Percentiles rank a stretch among this genome's conserved stretches.
Conservation (phyloP, 2,113 vertebrate species). For the Peromyscus leucopus region DNA sequence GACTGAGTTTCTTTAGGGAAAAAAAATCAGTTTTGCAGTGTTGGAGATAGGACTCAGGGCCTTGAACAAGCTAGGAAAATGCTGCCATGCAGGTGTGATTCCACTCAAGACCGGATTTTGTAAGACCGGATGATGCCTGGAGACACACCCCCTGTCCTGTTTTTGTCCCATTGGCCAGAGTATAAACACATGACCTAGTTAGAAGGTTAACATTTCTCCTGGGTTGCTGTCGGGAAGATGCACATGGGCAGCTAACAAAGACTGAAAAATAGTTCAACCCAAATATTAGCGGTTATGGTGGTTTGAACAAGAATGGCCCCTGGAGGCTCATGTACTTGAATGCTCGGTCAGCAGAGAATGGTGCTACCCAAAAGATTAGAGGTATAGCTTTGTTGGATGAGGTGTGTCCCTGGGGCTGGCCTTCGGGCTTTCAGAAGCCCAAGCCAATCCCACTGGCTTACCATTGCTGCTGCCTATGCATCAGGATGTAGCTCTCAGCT, state of each 20-base stretch:
- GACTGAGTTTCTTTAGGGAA: not conserved
- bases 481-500: not conserved
- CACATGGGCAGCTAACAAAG: not conserved
- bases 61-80: not conserved
- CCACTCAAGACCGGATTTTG: not conserved
- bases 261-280: constrained; percentile 52
- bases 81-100: not conserved
- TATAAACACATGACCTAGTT: not conserved
- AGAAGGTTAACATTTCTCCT: constrained; percentile 41
- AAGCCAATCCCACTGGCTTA: not conserved
- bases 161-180: not conserved
- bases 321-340: not conserved
- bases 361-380: not conserved
- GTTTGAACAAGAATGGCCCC: not conserved
- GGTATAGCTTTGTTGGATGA: not conserved
- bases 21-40: not conserved
- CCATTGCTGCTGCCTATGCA: not conserved
- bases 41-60: not conserved
- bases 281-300: not conserved
- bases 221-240: not conserved
- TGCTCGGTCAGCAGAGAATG: not conserved
- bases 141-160: not conserved
- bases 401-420: not conserved
- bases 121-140: constrained; percentile 17
- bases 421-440: not conserved